phyloP scores from a whole-genome alignment of 2,888 invertebrate genomes.

The Drosophila meridionalis region DNA sequence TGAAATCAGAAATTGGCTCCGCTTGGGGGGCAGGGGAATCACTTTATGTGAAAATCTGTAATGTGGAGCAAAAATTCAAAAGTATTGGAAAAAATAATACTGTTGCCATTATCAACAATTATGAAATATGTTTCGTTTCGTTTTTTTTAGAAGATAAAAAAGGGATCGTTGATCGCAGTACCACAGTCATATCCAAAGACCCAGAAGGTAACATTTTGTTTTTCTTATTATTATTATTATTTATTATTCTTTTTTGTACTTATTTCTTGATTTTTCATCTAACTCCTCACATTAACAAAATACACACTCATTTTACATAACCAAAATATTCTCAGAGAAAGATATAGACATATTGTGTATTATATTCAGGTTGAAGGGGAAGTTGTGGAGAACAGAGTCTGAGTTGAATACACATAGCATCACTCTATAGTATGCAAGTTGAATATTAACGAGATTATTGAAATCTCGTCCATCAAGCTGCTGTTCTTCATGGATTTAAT shows the following conservation, averaged over 20 bases:
- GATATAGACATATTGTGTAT: neutral
- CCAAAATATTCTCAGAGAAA: neutral
- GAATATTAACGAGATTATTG: neutral
- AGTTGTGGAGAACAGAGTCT: neutral
- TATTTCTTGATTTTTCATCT: neutral
- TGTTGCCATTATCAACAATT: slow-evolving; percentile 66
- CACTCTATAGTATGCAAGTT: neutral
- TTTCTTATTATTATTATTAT: slow-evolving; percentile 4
- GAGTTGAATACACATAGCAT: neutral
- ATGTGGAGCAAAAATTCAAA: neutral
- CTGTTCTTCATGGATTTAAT: slow-evolving; percentile 29
- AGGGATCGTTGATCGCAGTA: slow-evolving; percentile 96
- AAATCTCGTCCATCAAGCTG: neutral
- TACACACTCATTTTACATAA: neutral
- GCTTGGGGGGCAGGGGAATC: neutral
- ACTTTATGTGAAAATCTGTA: neutral
- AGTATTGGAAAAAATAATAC: slow-evolving; percentile 15
- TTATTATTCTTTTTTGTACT: neutral
- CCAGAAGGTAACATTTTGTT: slow-evolving; percentile 88
- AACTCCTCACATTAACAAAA: neutral
- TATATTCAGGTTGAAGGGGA: neutral
- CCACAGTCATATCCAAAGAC: slow-evolving; percentile 97
- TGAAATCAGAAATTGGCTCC: neutral
- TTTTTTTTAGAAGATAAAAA: slow-evolving; percentile 91
- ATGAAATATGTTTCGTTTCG: slow-evolving; percentile 59